These are phyloP conservation scores for Drosophila recens DNA, from an alignment of 2,888 invertebrate species.

Conservation along the genomic window DNA sequence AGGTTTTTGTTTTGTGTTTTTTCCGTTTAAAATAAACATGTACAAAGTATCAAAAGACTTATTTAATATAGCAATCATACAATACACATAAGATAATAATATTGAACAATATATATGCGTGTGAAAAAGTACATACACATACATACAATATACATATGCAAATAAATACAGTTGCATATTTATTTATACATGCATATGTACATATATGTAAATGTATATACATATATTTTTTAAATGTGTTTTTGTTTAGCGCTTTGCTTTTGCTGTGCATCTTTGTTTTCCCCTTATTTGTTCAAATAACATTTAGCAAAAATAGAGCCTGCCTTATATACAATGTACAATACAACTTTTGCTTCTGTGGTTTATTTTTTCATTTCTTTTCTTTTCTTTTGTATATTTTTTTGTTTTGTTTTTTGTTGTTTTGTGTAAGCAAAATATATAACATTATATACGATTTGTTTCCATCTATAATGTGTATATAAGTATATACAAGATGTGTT, in stretches of 20 bases:
- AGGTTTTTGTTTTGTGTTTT: constrained; percentile 34
- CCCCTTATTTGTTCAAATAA: constrained; percentile 80
- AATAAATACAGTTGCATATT: constrained; percentile 41
- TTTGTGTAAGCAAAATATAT: constrained; percentile 72
- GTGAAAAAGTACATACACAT: constrained; percentile 36
- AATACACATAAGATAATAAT: constrained; percentile 76
- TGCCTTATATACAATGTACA: constrained; percentile 79
- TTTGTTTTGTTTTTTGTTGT: constrained; percentile 35
- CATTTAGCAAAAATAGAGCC: constrained; percentile 82
- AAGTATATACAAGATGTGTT: constrained; percentile 54
- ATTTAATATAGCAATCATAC: constrained; percentile 78
- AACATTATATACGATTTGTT: constrained; percentile 56
- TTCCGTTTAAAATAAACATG: constrained; percentile 74
- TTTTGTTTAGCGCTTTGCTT: constrained; percentile 71
- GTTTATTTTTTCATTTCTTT: constrained; percentile 23
- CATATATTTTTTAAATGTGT: constrained; percentile 22
- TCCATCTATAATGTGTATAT: constrained; percentile 48
- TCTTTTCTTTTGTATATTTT: constrained; percentile 22
- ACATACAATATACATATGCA: constrained; percentile 27
- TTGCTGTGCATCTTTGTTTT: constrained; percentile 70
- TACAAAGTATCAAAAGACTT: constrained; percentile 79
- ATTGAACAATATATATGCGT: constrained; percentile 72
- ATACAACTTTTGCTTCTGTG: constrained; percentile 69
- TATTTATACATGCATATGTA: constrained; percentile 34
- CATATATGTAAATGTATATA: constrained; percentile 13